Evolutionary conservation across 2,113 vertebrate species (phyloP).

Genomic region (Microtus montanus): DNA sequence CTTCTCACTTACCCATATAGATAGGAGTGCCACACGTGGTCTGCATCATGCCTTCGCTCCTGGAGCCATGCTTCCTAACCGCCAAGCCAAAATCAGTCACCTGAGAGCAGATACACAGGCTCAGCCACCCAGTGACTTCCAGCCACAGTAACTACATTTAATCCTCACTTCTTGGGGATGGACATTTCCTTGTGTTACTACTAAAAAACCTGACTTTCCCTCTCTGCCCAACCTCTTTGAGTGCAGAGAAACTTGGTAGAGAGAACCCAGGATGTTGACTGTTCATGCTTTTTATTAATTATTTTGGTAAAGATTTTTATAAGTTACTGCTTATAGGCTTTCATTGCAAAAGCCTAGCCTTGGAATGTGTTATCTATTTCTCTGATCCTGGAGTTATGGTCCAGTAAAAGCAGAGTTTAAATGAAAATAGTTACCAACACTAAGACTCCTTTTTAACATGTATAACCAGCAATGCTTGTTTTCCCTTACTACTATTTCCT

Average conservation of each 20-base stretch:
- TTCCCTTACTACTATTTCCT: slow-evolving; percentile 60
- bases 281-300: background rate
- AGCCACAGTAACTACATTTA: background rate
- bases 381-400: slow-evolving; percentile 32
- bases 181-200: background rate
- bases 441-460: slow-evolving; percentile 47
- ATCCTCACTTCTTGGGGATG: background rate
- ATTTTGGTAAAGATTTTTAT: background rate
- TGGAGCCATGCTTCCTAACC: slow-evolving; percentile 86
- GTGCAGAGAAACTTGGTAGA: background rate
- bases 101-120: slow-evolving; percentile 76
- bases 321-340: background rate
- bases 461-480: slow-evolving; percentile 39
- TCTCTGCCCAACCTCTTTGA: background rate
- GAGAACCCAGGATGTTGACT: background rate
- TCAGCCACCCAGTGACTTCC: background rate
- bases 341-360: slow-evolving; percentile 38
- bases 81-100: slow-evolving; percentile 93
- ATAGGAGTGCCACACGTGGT: slow-evolving; percentile 90
- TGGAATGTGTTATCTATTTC: slow-evolving; percentile 43
- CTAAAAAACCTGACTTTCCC: background rate
- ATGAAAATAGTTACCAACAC: slow-evolving; percentile 42
- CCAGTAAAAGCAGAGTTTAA: slow-evolving; percentile 44
- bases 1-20: slow-evolving; percentile 88
- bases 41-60: slow-evolving; percentile 89